phyloP scores from a whole-genome alignment of 2,113 vertebrate species.

The Engraulis encrasicolus region DNA sequence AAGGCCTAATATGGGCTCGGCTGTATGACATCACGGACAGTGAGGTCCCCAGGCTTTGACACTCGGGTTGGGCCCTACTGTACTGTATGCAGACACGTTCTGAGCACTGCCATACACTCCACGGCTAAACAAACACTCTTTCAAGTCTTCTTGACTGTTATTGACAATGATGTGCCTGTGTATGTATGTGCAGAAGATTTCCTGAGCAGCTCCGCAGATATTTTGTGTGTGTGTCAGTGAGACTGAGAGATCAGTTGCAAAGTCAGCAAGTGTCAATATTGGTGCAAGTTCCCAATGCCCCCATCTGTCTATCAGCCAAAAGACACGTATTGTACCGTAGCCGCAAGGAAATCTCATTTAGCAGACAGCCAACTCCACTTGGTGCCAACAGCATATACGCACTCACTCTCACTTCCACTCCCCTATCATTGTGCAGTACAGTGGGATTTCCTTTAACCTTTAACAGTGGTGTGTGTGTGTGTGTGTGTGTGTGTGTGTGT shows the following conservation, averaged over 20 bases:
- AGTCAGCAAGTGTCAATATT: neutral
- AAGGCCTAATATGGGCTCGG: neutral
- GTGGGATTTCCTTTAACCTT: neutral
- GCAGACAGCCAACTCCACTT: too few species aligned
- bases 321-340: neutral
- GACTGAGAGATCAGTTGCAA: neutral
- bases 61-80: neutral
- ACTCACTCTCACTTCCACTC: neutral
- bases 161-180: neutral
- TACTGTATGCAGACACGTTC: neutral
- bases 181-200: neutral
- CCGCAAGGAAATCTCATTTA: neutral
- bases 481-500: constrained; percentile 22
- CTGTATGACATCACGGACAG: neutral
- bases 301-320: neutral
- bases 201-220: neutral
- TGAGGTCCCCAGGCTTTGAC: neutral
- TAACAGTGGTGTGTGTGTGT: too few species aligned
- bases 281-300: neutral
- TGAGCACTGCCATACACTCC: neutral
- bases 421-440: too few species aligned
- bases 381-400: too few species aligned
- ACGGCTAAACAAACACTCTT: too few species aligned
- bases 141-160: neutral
- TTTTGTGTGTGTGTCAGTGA: neutral